Evolutionary conservation across 2,797 vertebrate species (phyloP).

Genomic region (Clarias fuscus): DNA sequence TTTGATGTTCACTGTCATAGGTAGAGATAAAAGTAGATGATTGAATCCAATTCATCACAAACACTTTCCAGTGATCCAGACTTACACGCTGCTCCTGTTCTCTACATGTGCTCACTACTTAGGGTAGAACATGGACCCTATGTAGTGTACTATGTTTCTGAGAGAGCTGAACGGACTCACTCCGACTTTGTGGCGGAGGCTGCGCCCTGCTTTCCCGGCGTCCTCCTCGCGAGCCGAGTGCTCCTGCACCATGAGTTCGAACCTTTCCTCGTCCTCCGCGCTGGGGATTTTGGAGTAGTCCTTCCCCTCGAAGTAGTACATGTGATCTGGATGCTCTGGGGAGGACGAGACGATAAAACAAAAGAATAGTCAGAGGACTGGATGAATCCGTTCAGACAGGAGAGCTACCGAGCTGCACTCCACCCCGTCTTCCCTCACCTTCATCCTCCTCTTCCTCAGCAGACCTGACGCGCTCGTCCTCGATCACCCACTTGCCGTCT

Average conservation of each 20-base stretch:
- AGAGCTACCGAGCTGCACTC: not conserved
- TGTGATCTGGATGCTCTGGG: slow-evolving; percentile 85
- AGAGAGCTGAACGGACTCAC: slow-evolving; percentile 65
- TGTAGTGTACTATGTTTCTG: not conserved
- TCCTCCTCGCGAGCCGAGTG: slow-evolving; percentile 71
- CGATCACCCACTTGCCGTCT: slow-evolving; percentile 77
- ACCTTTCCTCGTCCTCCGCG: slow-evolving; percentile 80
- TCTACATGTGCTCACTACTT: no score
- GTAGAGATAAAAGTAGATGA: no score
- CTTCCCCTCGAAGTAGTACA: slow-evolving; percentile 92
- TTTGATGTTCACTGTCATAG: not conserved
- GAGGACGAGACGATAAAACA: slow-evolving; percentile 19
- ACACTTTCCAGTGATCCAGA: not conserved
- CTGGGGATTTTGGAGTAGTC: slow-evolving; percentile 92
- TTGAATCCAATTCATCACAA: not conserved
- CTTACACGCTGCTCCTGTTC: not conserved
- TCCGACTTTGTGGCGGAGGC: slow-evolving; percentile 78
- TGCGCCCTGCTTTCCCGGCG: slow-evolving; percentile 70
- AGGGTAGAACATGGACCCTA: not conserved
- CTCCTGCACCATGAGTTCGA: slow-evolving; percentile 78
- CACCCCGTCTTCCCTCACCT: slow-evolving; percentile 55
- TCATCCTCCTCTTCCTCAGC: slow-evolving; percentile 55
- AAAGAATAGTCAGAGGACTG: not conserved
- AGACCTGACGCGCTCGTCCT: slow-evolving; percentile 55
- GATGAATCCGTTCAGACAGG: no score